Conservation (phyloP, 2,888 invertebrate genomes). For the Merodon equestris region DNA sequence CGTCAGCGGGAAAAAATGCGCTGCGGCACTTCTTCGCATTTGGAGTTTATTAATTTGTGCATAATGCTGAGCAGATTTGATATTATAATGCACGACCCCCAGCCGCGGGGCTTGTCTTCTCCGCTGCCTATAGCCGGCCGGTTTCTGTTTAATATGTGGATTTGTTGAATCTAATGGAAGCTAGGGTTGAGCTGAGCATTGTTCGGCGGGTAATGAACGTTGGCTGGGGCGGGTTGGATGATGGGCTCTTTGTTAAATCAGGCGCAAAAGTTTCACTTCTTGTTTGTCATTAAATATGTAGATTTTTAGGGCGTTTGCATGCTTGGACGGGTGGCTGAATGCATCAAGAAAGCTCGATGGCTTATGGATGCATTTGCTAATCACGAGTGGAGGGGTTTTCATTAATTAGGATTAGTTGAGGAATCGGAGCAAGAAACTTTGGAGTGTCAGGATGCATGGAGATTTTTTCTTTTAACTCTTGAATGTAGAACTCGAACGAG, state of each 20-base stretch:
- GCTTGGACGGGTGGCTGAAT: background rate
- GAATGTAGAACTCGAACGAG: no score
- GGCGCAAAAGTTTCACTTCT: constrained; percentile 67
- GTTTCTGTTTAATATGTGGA: constrained; percentile 64
- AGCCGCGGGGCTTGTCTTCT: constrained; percentile 23
- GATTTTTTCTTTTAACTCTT: no score
- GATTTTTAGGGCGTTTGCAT: constrained; percentile 44
- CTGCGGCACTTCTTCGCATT: constrained; percentile 69
- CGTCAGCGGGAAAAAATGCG: constrained; percentile 70
- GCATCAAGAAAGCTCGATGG: no score
- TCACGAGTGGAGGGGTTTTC: background rate
- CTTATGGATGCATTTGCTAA: no score
- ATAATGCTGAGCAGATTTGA: constrained; percentile 70
- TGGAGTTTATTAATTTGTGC: constrained; percentile 72
- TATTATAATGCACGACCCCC: constrained; percentile 68
- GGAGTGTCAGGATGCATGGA: no score
- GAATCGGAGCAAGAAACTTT: background rate
- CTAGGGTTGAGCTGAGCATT: constrained; percentile 38
- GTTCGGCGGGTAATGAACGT: constrained; percentile 46
- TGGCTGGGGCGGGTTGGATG: background rate
- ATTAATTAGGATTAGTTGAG: constrained; percentile 11
- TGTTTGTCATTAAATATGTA: constrained; percentile 67
- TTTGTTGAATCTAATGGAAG: constrained; percentile 49
- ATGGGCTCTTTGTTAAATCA: constrained; percentile 57
- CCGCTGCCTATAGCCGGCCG: background rate